phyloP scores from a whole-genome alignment of 2,113 vertebrate genomes.

The Pipra filicauda region DNA sequence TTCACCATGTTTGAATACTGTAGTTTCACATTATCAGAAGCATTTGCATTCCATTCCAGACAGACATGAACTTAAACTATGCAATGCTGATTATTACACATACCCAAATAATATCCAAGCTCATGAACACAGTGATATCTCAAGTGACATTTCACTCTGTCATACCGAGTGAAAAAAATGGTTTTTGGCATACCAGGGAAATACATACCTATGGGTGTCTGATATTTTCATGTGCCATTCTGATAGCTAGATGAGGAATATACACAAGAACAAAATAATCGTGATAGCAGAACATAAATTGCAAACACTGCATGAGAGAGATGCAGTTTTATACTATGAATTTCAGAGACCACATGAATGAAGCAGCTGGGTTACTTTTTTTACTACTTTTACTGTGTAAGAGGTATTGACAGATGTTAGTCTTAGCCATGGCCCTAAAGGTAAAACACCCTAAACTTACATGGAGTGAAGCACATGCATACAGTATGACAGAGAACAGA shows the following conservation, averaged over 20 bases:
- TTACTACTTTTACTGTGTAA: neutral
- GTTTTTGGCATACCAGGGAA: neutral
- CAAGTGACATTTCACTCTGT: neutral
- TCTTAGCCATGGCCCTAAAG: neutral
- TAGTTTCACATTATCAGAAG: neutral
- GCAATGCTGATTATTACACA: neutral
- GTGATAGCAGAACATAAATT: neutral
- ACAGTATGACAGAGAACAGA: neutral
- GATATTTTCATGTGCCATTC: neutral
- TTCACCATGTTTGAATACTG: neutral
- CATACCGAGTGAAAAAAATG: neutral
- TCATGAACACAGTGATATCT: neutral
- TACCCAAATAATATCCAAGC: neutral
- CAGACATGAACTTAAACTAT: neutral
- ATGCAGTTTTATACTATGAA: neutral
- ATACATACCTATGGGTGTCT: neutral
- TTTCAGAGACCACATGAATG: neutral
- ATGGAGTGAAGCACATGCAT: neutral
- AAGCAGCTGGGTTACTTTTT: neutral
- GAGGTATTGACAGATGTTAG: neutral
- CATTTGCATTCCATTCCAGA: neutral
- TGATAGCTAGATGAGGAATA: neutral
- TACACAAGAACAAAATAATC: neutral
- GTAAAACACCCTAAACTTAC: neutral
- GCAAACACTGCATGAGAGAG: neutral